These are phyloP conservation scores for Furcula furcula DNA, from an alignment of 2,888 invertebrate species.

Conservation along the genomic window DNA sequence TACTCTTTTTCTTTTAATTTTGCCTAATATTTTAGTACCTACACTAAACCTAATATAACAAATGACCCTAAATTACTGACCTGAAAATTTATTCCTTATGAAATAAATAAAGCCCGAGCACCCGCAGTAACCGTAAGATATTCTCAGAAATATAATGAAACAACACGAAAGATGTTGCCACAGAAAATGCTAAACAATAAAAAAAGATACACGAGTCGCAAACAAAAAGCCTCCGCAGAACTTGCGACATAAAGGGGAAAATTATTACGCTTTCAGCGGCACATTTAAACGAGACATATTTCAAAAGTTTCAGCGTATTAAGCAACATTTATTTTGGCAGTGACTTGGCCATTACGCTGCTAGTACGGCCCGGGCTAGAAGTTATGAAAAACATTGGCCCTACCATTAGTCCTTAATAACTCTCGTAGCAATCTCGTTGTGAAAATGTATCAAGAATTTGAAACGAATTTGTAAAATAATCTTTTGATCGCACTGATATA, in stretches of 20 bases:
- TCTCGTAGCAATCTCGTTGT: too few relatives aligned
- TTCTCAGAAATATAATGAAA: conserved; percentile 25
- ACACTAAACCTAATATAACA: too few relatives aligned
- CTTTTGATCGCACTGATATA: too few relatives aligned
- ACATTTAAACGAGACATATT: conserved; percentile 79
- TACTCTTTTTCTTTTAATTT: too few relatives aligned
- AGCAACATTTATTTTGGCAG: conserved; percentile 82
- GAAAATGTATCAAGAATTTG: too few relatives aligned
- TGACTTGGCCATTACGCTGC: conserved; percentile 70
- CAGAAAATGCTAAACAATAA: conserved; percentile 51
- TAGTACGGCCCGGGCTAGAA: conserved; percentile 45
- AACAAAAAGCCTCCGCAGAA: conserved; percentile 55
- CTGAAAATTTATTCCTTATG: too few relatives aligned
- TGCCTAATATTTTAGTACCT: too few relatives aligned
- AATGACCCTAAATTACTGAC: background rate
- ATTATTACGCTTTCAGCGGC: conserved; percentile 78
- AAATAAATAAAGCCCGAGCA: conserved; percentile 11
- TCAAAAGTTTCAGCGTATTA: conserved; percentile 80
- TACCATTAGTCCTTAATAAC: conserved; percentile 40
- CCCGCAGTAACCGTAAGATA: conserved; percentile 18
- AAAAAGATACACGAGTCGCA: conserved; percentile 54
- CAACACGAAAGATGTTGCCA: conserved; percentile 36
- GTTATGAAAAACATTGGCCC: conserved; percentile 58
- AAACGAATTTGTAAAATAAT: too few relatives aligned
- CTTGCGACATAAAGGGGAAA: conserved; percentile 73